Conservation (phyloP, 2,888 invertebrate genomes). For the Globia sparganii region DNA sequence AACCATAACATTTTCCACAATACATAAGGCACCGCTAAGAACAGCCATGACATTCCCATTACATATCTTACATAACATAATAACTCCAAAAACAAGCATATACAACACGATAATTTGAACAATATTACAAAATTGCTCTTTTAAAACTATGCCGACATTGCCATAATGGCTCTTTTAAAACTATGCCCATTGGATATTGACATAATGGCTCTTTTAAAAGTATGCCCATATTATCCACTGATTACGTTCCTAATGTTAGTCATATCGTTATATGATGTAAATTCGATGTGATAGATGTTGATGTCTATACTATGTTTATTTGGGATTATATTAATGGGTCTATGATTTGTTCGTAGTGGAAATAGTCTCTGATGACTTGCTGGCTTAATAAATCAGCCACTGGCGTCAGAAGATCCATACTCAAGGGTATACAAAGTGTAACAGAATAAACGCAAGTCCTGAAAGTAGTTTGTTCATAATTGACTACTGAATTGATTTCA, state of each 20-base stretch:
- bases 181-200: constrained; percentile 1
- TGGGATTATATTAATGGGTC: background rate
- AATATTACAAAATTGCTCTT: constrained; percentile 53
- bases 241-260: constrained; percentile 39
- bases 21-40: constrained; percentile 1
- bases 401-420: background rate
- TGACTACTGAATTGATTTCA: no score
- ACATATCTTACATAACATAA: constrained; percentile 43
- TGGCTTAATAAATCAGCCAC: background rate
- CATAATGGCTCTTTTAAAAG: constrained; percentile 45
- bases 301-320: constrained; percentile 14
- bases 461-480: no score
- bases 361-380: background rate
- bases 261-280: constrained; percentile 39
- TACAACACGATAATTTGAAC: constrained; percentile 51
- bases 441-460: no score
- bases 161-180: constrained; percentile 43
- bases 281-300: constrained; percentile 29
- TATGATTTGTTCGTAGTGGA: background rate
- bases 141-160: constrained; percentile 18
- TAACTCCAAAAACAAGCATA: constrained; percentile 41
- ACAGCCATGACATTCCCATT: constrained; percentile 43
- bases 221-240: constrained; percentile 1
- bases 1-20: constrained; percentile 4
- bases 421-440: no score